These are phyloP conservation scores for Diuraphis noxia DNA, from an alignment of 1,140 invertebrate genomes.

Conservation along the genomic window DNA sequence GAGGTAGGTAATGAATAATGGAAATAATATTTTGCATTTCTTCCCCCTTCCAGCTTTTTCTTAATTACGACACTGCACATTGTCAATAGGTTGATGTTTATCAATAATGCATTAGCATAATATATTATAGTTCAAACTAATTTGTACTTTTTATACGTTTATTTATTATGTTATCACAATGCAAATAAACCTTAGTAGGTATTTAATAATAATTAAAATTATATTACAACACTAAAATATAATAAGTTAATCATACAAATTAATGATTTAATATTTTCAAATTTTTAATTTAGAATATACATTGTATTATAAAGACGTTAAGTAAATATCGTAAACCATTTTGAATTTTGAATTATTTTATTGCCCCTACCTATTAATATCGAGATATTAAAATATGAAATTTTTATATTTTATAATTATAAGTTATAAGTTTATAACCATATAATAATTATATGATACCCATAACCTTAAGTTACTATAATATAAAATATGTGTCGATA, in stretches of 20 bases:
- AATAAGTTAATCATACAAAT: background rate
- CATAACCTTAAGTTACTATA: background rate
- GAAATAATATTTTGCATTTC: background rate
- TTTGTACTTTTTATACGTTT: background rate
- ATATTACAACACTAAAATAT: background rate
- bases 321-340: background rate
- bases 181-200: background rate
- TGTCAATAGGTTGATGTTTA: background rate
- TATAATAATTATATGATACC: background rate
- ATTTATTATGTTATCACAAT: background rate
- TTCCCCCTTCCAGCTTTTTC: background rate
- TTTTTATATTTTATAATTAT: background rate
- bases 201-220: background rate
- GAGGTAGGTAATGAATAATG: background rate
- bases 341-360: background rate
- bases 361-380: background rate
- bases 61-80: background rate
- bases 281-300: background rate
- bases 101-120: background rate
- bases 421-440: background rate
- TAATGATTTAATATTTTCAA: background rate
- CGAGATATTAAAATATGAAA: background rate
- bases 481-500: background rate
- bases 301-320: background rate
- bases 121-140: background rate